Conservation (phyloP, 2,113 vertebrate genomes). For the Isichthys henryi region DNA sequence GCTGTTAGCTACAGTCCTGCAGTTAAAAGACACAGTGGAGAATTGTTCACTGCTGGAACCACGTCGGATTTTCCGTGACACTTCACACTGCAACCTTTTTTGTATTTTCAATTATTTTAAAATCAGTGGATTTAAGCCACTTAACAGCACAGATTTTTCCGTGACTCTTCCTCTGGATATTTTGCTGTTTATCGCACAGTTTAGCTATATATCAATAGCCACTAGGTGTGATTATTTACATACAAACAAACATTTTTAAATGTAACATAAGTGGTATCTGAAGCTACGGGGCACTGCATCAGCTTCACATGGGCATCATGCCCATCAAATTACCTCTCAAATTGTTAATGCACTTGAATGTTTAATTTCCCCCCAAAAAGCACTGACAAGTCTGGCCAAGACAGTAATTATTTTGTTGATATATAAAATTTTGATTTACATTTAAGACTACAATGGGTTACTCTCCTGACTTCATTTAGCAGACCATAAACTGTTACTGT, state of each 20-base stretch:
- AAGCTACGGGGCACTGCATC: not conserved
- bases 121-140: not conserved
- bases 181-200: not conserved
- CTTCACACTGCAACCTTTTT: not conserved
- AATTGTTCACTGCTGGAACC: not conserved
- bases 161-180: not conserved
- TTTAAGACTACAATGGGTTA: not conserved
- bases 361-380: not conserved
- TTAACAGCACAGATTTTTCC: not conserved
- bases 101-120: not conserved
- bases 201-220: not conserved
- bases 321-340: not conserved
- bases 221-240: not conserved
- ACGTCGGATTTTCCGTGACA: not conserved
- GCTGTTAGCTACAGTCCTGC: constrained; percentile 72
- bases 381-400: not conserved
- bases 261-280: not conserved
- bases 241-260: too few relatives aligned
- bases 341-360: not conserved
- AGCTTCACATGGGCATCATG: not conserved
- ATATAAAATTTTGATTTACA: not conserved
- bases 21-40: not conserved
- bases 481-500: not conserved
- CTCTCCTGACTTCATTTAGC: not conserved
- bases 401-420: not conserved